Base-by-base conservation (phyloP, 1,140 invertebrate species). In the Zaprionus camerounensis region DNA sequence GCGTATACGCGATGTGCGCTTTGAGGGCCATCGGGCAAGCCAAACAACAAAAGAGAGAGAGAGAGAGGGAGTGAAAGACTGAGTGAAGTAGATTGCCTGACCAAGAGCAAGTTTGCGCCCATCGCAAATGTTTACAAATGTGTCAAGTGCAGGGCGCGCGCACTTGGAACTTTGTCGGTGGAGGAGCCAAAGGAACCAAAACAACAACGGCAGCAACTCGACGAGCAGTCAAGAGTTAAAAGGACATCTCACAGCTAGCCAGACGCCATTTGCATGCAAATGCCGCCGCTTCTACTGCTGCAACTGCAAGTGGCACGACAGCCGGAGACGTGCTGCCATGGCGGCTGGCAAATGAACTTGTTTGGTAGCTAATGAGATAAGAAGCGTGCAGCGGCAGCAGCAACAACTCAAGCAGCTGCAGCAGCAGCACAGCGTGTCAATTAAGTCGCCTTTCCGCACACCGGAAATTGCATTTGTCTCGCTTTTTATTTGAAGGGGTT, bases 361-460 rank as follows among this genome's bases (percentile, higher is more conserved):
- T 85, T 85, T 86, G 79, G 82, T 82, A 79, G 82, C 82, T 85
- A 85, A 85, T 85, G 83, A 85, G 82, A 85, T 85, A 85, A 85
- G 76, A 51, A 51, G 46, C 46, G 12, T 51, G 46, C 55, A 63
- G 58, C 28, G 26, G 41, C 41, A 44, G 41, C 41, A 6, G 41
- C n/a, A 46, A 7, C 41, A 46, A 9, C 28, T 31, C 28, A 31
- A 31, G 28, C 28, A 31, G 7, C 28, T 5, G 4, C 24, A 26
- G 38, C 38, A 44, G n/a, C 11, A 38, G 77, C 38, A 58, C 56
- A 59, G 65, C 58, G 53, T 24, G 63, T 80, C 78, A 80, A 80
- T 80, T 80, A 80, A 74, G 57, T 83, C 71, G 55, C 76, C 67
- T 79, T 82, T 79, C 71, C 76, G 71, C 65, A 17, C 28, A 17